Evolutionary conservation across 2,888 invertebrate species (phyloP), one percentile per base, ranked within the genome.

Genomic region (Dicyrtoma fusca): DNA sequence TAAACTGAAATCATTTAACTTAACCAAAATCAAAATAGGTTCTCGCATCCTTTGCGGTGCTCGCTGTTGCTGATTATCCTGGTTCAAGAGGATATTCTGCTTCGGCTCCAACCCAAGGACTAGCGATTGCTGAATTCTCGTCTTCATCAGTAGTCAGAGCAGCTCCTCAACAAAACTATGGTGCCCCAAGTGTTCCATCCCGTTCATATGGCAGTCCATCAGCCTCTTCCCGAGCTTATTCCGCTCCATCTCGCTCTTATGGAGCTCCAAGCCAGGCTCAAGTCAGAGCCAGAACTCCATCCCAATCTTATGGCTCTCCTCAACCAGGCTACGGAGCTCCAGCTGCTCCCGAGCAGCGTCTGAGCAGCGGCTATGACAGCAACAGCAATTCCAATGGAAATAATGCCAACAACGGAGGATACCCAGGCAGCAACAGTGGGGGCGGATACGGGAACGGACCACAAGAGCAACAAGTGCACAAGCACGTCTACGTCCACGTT

Each of bases 401-500:
- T 13, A 42, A 44, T 17, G 21, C 19, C 13, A 64, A 64, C 71
- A 45, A 44, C 19, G 70, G 61, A 25, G 57, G 65, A 45, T 47
- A 65, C 59, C 19, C 19, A 11, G 49, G 64, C 17, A 66, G 66
- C 14, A 4, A n/a, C 19, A 23, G 11, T 34, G 25, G 47, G 21
- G 65, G 66, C 4, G 66, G 66, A 17, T 45, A 66, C 19, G 68
- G 25, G 26, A 34, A 34, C 13, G 72, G 62, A 34, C 66, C 66
- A 14, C 57, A 47, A 42, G 59, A 66, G 49, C 68, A 66, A 68
- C 34, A 59, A 53, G 72, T 71, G 53, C 71, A 71, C 55, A 71
- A 71, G 42, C 75, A 78, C 65, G 92, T 93, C 84, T 93, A 92
- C 87, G 92, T 93, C 10, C 93, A 93, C 83, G 92, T 93, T 19